Evolutionary conservation across 2,113 vertebrate species (phyloP), one percentile per base, ranked within the genome.

Genomic region (Engystomops pustulosus): DNA sequence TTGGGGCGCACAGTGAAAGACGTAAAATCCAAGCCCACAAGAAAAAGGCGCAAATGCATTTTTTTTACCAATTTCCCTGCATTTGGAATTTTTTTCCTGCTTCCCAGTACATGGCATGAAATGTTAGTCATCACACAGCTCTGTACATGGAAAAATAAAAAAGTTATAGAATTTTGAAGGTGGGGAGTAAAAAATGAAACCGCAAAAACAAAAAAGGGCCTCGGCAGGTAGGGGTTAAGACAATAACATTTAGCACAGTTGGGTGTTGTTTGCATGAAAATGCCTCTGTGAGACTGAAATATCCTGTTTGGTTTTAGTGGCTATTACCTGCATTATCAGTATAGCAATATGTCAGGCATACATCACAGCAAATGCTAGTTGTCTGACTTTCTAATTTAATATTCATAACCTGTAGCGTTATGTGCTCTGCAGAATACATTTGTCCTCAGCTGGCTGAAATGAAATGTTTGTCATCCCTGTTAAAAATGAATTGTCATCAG

Each of bases 401-500:
- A 84, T 84, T 84, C 82, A 84, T 84, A 84, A 84, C 72, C 72
- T 68, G 82, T 84, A 84, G 74, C 72, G 78, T 76, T 78, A 78
- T 84, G 72, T 55, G 60, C 44, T 68, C 74, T 84, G 71, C 72
- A 44, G 67, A 84, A 53, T 67, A 67, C 60, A 84, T 84, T 84
- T 84, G 82, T 84, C 82, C 60, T 84, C 44, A 41, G 32, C 47
- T 77, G 82, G 82, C 82, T 84, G 82, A 84, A 84, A 84, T 84
- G 30, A 84, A 84, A 84, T 84, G 82, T 78, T 84, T 78, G 82
- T 78, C 82, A 78, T 77, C 82, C 82, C 68, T 84, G 82, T 77
- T 84, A 77, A 78, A 55, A 84, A 84, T 84, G 82, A 84, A 84
- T 84, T 84, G 82, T 68, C 72, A 84, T 77, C 60, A 77, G 72